Evolutionary conservation across 2,888 invertebrate species (phyloP).

Genomic region (Leptura quadrifasciata): DNA sequence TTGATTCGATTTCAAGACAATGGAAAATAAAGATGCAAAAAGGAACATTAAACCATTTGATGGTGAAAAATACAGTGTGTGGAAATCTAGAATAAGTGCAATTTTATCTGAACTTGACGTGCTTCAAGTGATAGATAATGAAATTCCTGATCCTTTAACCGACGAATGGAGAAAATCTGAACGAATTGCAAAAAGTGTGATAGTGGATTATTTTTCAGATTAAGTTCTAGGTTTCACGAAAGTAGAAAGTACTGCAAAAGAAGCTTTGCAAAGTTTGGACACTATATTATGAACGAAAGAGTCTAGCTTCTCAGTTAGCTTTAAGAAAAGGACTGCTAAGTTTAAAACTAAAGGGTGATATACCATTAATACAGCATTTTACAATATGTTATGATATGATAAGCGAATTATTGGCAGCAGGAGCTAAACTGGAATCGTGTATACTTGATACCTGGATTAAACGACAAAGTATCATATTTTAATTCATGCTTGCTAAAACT

Average conservation of each 20-base stretch:
- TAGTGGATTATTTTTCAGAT: slow-evolving; percentile 47
- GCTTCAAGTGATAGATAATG: slow-evolving; percentile 32
- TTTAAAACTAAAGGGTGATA: slow-evolving; percentile 55
- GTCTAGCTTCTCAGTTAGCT: no score
- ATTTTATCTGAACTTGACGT: no score
- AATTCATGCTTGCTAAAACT: no score
- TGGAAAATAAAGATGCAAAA: slow-evolving; percentile 33
- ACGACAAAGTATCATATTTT: no score
- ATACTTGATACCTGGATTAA: no score
- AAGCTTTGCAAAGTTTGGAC: slow-evolving; percentile 43
- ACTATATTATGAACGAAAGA: slow-evolving; percentile 46
- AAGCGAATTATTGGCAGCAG: slow-evolving; percentile 39
- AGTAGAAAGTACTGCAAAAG: slow-evolving; percentile 24
- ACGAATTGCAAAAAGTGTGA: slow-evolving; percentile 35
- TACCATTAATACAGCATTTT: slow-evolving; percentile 33
- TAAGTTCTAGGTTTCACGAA: slow-evolving; percentile 45
- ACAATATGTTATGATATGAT: slow-evolving; percentile 39
- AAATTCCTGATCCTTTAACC: slow-evolving; percentile 19
- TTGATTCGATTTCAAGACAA: not conserved
- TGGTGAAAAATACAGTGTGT: slow-evolving; percentile 37
- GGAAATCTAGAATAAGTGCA: slow-evolving; percentile 36
- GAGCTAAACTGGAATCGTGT: slow-evolving; percentile 44
- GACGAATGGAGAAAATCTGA: slow-evolving; percentile 41
- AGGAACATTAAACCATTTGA: slow-evolving; percentile 37
- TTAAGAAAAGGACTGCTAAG: slow-evolving; percentile 38